Conservation (phyloP, 2,888 invertebrate genomes). For the Sphaerophoria rueppellii region DNA sequence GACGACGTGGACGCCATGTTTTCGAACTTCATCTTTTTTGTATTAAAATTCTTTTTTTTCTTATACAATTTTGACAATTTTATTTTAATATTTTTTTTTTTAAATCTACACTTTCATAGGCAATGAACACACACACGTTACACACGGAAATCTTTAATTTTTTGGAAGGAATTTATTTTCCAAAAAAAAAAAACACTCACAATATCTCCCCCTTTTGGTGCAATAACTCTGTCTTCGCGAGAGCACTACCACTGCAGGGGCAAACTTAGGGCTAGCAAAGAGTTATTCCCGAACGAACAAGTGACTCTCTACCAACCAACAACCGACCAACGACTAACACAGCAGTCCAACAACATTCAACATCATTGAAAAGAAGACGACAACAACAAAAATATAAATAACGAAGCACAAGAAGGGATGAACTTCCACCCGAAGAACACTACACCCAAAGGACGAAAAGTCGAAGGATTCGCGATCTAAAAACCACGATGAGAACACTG, state of each 20-base stretch:
- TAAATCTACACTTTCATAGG: conserved; percentile 52
- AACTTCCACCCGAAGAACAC: conserved; percentile 48
- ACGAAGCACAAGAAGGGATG: conserved; percentile 66
- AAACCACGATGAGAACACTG: conserved; percentile 20
- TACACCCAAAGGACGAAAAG: conserved; percentile 58
- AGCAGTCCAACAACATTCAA: conserved; percentile 62
- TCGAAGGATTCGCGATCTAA: conserved; percentile 41
- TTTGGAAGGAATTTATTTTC: conserved; percentile 27
- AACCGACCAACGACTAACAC: conserved; percentile 71
- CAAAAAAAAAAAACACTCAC: conserved; percentile 1
- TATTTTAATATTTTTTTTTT: conserved; percentile 35
- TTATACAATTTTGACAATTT: neutral
- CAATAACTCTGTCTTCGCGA: conserved; percentile 65
- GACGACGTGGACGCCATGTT: conserved; percentile 72
- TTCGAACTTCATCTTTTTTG: conserved; percentile 58
- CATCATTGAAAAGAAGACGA: conserved; percentile 17
- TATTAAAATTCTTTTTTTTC: conserved; percentile 3
- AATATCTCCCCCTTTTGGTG: conserved; percentile 47
- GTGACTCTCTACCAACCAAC: conserved; percentile 70
- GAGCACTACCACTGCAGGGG: conserved; percentile 65
- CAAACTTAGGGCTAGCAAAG: conserved; percentile 67
- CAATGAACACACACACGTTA: conserved; percentile 49
- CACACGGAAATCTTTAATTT: conserved; percentile 40
- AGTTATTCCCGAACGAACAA: conserved; percentile 66
- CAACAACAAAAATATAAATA: conserved; percentile 18